Base-by-base conservation (phyloP, 2,113 vertebrate genomes). In the Crypturellus undulatus region DNA sequence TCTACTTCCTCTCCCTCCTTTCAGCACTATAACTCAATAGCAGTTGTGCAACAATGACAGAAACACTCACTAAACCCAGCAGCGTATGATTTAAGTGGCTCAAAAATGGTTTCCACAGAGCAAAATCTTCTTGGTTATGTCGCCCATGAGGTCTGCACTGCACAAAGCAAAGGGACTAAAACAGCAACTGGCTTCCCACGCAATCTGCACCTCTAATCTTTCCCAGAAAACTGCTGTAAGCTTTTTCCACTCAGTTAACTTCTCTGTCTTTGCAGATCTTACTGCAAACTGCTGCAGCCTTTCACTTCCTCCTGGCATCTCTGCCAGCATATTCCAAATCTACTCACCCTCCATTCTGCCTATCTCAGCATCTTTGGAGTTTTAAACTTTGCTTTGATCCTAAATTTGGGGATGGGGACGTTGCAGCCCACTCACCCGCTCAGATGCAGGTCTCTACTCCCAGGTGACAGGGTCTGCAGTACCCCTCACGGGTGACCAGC, bases 311-410 rank as follows among this genome's bases (percentile, higher is more conserved):
- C 18, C 13, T 6, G 14, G 11, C 18, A 24, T 32, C 49, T 71
- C 69, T 79, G 18, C 18, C 63, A 92, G 26, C 8, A 17, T 12
- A 5, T 83, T 88, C 54, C 45, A 86, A 86, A 92, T 3, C 12
- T 30, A 30, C 30, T 77, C 3, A 0, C 24, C 65, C 32, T 80
- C 42, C 34, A 28, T 80, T 88, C 51, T 89, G 60, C 34, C 47
- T 84, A 40, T 32, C 26, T 88, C 83, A 86, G 62, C 52, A 71
- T 78, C 25, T 56, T 12, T 32, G 60, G 60, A 17, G 15, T 56
- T 90, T 92, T 56, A 26, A 65, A 70, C 71, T 64, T 42, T 34
- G 15, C 47, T 94, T 88, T 86, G 24, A 81, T 92, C 62, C 69
- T 64, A 42, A 84, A 64, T 81, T 78, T 77, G 79, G 64, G 22